Evolutionary conservation across 2,797 vertebrate species (phyloP), one percentile per base, ranked within the genome.

Genomic region (Myotis planiceps): DNA sequence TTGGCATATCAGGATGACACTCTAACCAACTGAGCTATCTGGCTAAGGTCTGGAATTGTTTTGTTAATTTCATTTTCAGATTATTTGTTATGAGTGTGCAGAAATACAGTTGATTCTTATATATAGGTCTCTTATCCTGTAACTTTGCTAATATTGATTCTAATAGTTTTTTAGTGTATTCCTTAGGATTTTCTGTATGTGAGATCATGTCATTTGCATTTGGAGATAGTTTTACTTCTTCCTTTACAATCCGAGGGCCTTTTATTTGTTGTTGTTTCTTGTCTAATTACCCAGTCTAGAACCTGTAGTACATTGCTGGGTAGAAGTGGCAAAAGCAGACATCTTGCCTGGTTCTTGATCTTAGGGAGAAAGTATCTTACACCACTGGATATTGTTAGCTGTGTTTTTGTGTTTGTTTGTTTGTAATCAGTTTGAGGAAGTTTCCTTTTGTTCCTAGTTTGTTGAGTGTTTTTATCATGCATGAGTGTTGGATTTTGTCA

Each of bases 51-150:
- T 63, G 71, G 32, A 91, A 88, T 90, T 63, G 34, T 93, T 88
- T 92, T 85, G 15, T 84, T 74, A 81, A 69, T 90, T 92, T 92
- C 27, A 90, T 58, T 66, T 88, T 84, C 19, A 32, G 25, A 37
- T 63, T 58, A 58, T 58, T 90, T 65, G 12, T 78, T 68, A 86
- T 45, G 21, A 66, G 14, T 66, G 1, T 82, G 65, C 53, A 90
- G n/a, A 65, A 72, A 32, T 78, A 58, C 13, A 45, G 0, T 91
- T 82, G 21, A 21, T 76, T 53, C n/a, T 80, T 75, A 15, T 39
- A 3, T 68, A 10, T 47, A 69, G 34, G 75, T 94, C 60, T 63
- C 60, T 63, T 63, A 63, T 63, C 58, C 13, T 63, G 29, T n/a
- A n/a, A n/a, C 60, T 29, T 63, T 63, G 29, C 60, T 63, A n/a